phyloP scores from a whole-genome alignment of 2,797 vertebrate species.

The Gallirallus australis region DNA sequence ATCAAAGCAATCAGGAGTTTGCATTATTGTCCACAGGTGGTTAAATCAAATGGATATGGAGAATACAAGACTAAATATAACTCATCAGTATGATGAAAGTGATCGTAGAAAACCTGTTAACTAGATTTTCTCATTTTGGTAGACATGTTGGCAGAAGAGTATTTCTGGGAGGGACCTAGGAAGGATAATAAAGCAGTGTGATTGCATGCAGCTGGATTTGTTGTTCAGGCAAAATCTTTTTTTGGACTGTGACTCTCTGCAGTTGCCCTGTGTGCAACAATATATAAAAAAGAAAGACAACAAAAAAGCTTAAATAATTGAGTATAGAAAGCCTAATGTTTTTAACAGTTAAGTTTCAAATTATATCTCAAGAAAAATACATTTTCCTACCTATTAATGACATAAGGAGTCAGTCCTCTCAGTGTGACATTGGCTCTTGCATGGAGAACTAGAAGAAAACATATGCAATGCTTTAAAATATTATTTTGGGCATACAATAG shows the following conservation, averaged over 20 bases:
- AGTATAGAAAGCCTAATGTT: background rate
- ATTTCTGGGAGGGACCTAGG: background rate
- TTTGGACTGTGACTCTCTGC: background rate
- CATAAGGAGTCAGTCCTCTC: background rate
- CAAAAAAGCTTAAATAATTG: background rate
- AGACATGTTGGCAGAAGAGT: background rate
- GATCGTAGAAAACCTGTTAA: background rate
- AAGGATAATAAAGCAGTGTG: background rate
- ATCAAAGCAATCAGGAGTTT: background rate
- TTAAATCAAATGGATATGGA: background rate
- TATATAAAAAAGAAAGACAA: background rate
- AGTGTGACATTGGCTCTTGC: background rate
- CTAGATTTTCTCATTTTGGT: background rate
- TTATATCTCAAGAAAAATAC: background rate
- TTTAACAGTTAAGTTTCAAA: background rate
- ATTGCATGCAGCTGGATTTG: slow-evolving; percentile 21
- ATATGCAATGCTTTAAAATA: background rate
- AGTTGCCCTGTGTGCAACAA: background rate
- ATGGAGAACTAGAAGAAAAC: background rate
- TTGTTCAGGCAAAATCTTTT: background rate
- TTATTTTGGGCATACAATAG: background rate
- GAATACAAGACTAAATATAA: background rate
- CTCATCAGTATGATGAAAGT: background rate
- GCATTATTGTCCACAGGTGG: background rate
- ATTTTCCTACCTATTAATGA: background rate